Conservation (phyloP, 2,888 invertebrate species). For the Serrognathus titanus region DNA sequence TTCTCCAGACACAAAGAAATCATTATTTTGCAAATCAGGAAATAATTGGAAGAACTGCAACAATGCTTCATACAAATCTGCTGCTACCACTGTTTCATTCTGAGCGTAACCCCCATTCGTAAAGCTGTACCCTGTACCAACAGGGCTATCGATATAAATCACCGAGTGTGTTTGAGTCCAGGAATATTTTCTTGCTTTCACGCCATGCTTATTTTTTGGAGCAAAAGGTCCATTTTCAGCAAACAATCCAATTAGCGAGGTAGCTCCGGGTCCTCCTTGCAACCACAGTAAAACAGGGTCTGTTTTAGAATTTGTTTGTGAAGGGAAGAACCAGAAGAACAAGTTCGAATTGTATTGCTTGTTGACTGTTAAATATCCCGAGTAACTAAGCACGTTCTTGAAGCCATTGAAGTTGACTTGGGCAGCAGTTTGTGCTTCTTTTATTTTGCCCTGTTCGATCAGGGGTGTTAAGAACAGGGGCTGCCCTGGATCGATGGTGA, state of each 20-base stretch:
- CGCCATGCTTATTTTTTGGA: conserved; percentile 48
- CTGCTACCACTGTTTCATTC: conserved; percentile 76
- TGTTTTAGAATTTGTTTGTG: conserved; percentile 50
- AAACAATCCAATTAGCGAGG: conserved; percentile 77
- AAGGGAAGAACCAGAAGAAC: conserved; percentile 92
- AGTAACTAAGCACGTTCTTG: conserved; percentile 63
- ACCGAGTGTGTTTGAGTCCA: conserved; percentile 80
- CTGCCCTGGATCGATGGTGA: conserved; percentile 46
- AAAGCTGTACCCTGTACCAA: conserved; percentile 89
- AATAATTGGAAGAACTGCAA: conserved; percentile 83
- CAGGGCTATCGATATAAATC: conserved; percentile 91
- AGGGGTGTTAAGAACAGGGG: conserved; percentile 75
- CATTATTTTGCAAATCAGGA: conserved; percentile 67
- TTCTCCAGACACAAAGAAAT: conserved; percentile 87
- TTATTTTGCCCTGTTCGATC: conserved; percentile 67
- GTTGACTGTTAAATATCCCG: conserved; percentile 85
- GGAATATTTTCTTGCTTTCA: conserved; percentile 63
- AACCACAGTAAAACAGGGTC: conserved; percentile 80
- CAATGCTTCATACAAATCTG: conserved; percentile 72
- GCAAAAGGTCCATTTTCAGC: conserved; percentile 79
- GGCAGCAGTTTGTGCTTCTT: conserved; percentile 57
- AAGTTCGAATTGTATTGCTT: conserved; percentile 72
- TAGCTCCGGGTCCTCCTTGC: conserved; percentile 82
- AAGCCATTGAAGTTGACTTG: conserved; percentile 57
- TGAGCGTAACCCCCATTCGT: conserved; percentile 77